Conservation (phyloP, 2,113 vertebrate species). For the Mus pahari region DNA sequence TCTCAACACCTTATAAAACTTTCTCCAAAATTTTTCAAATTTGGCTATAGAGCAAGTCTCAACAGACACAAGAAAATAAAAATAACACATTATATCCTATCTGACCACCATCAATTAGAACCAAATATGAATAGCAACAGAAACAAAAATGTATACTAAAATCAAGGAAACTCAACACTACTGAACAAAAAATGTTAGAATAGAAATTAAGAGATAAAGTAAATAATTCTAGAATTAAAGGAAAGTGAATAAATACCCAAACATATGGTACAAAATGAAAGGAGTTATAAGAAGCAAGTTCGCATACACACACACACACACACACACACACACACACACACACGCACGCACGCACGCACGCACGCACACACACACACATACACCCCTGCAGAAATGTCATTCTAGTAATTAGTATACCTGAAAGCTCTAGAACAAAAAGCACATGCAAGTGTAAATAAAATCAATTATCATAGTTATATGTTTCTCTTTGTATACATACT, state of each 20-base stretch:
- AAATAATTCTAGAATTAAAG: not conserved
- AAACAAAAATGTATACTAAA: not conserved
- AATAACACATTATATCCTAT: not conserved
- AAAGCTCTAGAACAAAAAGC: not conserved
- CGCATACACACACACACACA: not conserved
- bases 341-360: not conserved
- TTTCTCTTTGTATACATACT: not conserved
- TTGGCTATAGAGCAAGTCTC: not conserved
- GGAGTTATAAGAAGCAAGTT: not conserved
- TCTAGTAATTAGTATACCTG: not conserved
- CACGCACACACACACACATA: not conserved
- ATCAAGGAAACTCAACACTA: not conserved
- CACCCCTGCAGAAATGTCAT: not conserved
- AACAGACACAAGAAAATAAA: not conserved
- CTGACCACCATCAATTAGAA: not conserved
- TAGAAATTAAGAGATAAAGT: not conserved
- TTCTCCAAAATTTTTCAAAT: not conserved
- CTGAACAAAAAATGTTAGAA: not conserved
- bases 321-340: not conserved
- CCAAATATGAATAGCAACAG: not conserved
- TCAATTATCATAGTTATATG: not conserved
- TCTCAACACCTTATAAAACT: not conserved
- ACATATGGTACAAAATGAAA: not conserved
- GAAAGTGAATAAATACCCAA: too few species aligned
- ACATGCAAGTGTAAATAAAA: too few species aligned